Percentiles rank a stretch among this genome's conserved stretches.
phyloP scores from a whole-genome alignment of 1,140 invertebrate genomes.

The Drosophila kanapiae region DNA sequence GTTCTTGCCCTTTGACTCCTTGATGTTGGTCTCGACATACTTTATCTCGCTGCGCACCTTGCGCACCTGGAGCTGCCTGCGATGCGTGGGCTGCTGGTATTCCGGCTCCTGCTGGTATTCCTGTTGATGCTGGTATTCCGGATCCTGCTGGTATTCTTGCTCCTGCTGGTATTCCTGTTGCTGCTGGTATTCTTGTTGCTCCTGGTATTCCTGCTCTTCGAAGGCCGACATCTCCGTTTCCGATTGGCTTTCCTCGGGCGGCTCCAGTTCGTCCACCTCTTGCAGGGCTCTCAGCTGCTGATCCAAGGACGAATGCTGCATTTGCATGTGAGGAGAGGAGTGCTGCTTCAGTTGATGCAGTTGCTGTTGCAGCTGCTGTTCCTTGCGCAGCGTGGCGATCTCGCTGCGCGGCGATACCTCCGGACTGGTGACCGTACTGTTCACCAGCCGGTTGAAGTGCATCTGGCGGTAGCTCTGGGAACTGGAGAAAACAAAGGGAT shows the following conservation, averaged over 20 bases:
- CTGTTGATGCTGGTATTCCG: slow-evolving; percentile 10
- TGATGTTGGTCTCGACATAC: slow-evolving; percentile 61
- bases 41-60: slow-evolving; percentile 84
- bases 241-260: slow-evolving; percentile 1
- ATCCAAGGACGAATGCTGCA: slow-evolving; percentile 2
- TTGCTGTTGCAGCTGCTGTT: slow-evolving; percentile 29
- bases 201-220: slow-evolving; percentile 15
- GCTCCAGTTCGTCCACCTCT: slow-evolving; percentile 16
- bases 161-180: no score
- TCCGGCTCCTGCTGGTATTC: slow-evolving; percentile 9
- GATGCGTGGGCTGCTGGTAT: slow-evolving; percentile 15
- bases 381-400: slow-evolving; percentile 57
- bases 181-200: slow-evolving; percentile 6
- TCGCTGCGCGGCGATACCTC: slow-evolving; percentile 59
- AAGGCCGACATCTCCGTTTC: slow-evolving; percentile 14
- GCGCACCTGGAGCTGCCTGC: slow-evolving; percentile 66
- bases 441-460: slow-evolving; percentile 49
- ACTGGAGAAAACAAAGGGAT: slow-evolving; percentile 8
- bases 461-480: slow-evolving; percentile 36
- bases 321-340: not conserved
- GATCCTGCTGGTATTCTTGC: slow-evolving; percentile 2
- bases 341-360: slow-evolving; percentile 7
- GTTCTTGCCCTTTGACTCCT: slow-evolving; percentile 65
- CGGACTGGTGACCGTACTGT: slow-evolving; percentile 55
- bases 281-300: slow-evolving; percentile 5